These are phyloP conservation scores for Diceros bicornis DNA, from an alignment of 2,797 vertebrate species.

Conservation along the genomic window DNA sequence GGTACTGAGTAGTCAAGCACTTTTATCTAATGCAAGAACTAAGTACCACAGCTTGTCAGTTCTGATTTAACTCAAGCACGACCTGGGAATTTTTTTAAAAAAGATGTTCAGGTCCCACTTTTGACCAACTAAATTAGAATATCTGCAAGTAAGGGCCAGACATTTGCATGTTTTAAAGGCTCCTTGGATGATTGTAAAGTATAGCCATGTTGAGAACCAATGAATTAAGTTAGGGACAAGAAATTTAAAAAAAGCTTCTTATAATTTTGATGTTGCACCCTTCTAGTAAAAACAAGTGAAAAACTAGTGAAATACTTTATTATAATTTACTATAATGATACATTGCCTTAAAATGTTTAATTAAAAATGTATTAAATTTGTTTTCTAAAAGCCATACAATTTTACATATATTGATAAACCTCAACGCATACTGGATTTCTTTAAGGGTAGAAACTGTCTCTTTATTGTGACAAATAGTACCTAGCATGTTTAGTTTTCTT, in stretches of 20 bases:
- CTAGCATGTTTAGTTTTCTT: slow-evolving; percentile 21
- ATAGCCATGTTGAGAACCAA: slow-evolving; percentile 33
- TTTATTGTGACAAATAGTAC: slow-evolving; percentile 5
- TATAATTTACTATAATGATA: not conserved
- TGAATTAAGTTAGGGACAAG: slow-evolving; percentile 38
- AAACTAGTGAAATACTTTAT: slow-evolving; percentile 54
- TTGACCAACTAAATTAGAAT: slow-evolving; percentile 63
- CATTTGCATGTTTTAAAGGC: slow-evolving; percentile 60
- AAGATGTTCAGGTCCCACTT: not conserved
- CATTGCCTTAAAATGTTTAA: not conserved
- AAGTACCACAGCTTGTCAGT: slow-evolving; percentile 14
- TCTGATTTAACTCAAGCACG: slow-evolving; percentile 38
- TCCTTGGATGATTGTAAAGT: not conserved
- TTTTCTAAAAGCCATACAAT: slow-evolving; percentile 8
- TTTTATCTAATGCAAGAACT: slow-evolving; percentile 2
- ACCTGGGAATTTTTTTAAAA: not conserved
- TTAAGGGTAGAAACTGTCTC: not conserved
- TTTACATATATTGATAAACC: slow-evolving; percentile 1
- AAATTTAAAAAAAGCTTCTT: slow-evolving; percentile 55
- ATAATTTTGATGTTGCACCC: slow-evolving; percentile 38
- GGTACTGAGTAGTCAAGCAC: not conserved
- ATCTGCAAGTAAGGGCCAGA: slow-evolving; percentile 46
- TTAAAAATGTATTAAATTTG: not conserved
- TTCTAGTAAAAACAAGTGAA: slow-evolving; percentile 15
- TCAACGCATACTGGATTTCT: not conserved